Percentiles rank a stretch among this genome's conserved stretches.
phyloP scores from a whole-genome alignment of 2,888 invertebrate species.

The Seira sanloemensis region DNA sequence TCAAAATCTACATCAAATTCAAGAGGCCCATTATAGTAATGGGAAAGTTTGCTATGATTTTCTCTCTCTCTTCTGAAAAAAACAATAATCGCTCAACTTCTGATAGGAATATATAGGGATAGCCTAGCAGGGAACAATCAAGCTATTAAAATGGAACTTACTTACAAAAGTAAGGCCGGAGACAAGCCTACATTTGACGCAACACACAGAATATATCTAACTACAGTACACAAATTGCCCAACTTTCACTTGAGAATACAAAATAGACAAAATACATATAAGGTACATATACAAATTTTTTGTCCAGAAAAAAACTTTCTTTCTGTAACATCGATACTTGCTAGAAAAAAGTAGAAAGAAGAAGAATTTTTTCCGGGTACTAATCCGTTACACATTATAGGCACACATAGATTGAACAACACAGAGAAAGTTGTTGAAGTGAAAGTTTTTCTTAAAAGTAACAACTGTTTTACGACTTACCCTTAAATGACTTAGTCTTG shows the following conservation, averaged over 20 bases:
- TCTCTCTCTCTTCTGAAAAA: neutral
- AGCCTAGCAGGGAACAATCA: neutral
- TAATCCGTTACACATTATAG: neutral
- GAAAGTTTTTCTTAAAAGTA: neutral
- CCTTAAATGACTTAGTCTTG: constrained; percentile 65
- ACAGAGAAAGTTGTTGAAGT: neutral
- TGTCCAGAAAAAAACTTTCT: neutral
- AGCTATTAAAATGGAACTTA: too few species aligned
- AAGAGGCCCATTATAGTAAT: neutral
- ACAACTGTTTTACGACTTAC: constrained; percentile 51
- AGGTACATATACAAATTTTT: neutral
- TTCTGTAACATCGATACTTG: too few species aligned
- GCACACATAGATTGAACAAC: too few species aligned
- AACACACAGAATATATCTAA: too few species aligned
- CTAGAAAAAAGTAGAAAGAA: neutral
- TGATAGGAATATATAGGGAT: neutral
- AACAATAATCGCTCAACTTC: neutral
- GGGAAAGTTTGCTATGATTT: neutral
- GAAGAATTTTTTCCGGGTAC: neutral
- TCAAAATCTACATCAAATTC: neutral
- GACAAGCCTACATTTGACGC: neutral
- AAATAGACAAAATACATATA: too few species aligned
- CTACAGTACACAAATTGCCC: too few species aligned
- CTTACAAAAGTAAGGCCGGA: neutral
- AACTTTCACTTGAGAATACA: too few species aligned